Evolutionary conservation across 2,888 invertebrate species (phyloP), one percentile per base, ranked within the genome.

Genomic region (Amiota minor): DNA sequence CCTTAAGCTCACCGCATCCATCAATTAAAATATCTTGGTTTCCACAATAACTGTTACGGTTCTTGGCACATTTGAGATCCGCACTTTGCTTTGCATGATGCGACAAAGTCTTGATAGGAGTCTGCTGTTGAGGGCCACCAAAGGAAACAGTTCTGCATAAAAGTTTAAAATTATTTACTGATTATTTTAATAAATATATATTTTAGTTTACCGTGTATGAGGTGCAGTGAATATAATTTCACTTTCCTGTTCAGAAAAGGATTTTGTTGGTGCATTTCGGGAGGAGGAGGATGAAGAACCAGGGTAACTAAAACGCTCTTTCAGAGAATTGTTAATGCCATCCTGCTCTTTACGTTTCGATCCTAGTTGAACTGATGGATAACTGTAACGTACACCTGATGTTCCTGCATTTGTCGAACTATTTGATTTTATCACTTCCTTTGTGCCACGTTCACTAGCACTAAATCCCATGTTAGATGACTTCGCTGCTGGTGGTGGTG

Each of bases 271-370:
- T 74, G 35, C 35, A 35, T 35, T 35, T 35, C 35, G 35, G 35
- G 35, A 4, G 35, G 35, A 35, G 74, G 59, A 79, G 79, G 64
- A n/a, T n/a, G n/a, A 35, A 35, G 85, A 87, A 18, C 90, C 89
- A 9, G 90, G 90, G 76, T 89, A 90, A 78, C 90, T 90, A 70
- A 89, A 90, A 14, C 90, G 86, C 71, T 90, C 90, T 74, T 89
- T 90, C 2, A 85, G 80, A 14, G 80, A 75, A 67, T 79, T 81
- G 46, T 77, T 78, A 11, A 35, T 14, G 16, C 45, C 70, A 53
- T 18, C 80, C 73, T 86, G 86, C 70, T 89, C 89, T 75, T 89
- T 89, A 11, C 89, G 85, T 74, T 89, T 89, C 35, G 88, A 85
- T 47, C 89, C 88, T 73, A 88, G 72, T 75, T 89, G 89, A 23